These are phyloP conservation scores for Odontophorus gujanensis DNA, from an alignment of 2,113 vertebrate genomes.

Conservation along the genomic window DNA sequence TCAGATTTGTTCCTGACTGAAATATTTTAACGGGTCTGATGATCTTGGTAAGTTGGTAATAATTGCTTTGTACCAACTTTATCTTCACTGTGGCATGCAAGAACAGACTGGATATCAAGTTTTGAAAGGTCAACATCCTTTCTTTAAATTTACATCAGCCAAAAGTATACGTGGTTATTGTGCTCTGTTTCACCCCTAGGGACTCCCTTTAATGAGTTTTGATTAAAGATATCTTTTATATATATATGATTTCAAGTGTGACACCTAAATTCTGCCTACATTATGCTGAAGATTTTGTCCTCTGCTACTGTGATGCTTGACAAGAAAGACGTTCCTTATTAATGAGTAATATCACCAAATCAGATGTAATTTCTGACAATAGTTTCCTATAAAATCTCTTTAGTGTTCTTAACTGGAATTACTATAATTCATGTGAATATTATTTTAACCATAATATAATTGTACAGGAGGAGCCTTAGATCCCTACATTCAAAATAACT, in stretches of 20 bases:
- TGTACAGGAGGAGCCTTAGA: neutral
- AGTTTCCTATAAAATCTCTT: neutral
- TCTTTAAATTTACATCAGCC: neutral
- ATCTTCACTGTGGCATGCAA: neutral
- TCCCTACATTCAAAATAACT: neutral
- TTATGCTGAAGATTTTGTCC: neutral
- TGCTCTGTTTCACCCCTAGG: accelerated
- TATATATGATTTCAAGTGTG: neutral
- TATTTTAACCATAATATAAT: constrained; percentile 24
- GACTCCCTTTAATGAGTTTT: neutral
- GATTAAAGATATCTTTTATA: neutral
- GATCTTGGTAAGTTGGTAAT: neutral
- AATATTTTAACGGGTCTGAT: neutral
- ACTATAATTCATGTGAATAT: constrained; percentile 1
- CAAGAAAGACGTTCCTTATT: neutral
- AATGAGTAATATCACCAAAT: neutral
- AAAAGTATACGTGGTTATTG: neutral
- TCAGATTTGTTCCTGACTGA: neutral
- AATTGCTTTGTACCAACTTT: neutral
- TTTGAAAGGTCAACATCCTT: neutral
- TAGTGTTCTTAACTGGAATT: neutral
- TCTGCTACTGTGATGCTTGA: neutral
- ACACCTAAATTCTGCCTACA: neutral
- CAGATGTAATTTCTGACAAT: neutral
- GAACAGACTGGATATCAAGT: neutral